Evolutionary conservation across 2,797 vertebrate species (phyloP), one percentile per base, ranked within the genome.

Genomic region (Esox masquinongy): DNA sequence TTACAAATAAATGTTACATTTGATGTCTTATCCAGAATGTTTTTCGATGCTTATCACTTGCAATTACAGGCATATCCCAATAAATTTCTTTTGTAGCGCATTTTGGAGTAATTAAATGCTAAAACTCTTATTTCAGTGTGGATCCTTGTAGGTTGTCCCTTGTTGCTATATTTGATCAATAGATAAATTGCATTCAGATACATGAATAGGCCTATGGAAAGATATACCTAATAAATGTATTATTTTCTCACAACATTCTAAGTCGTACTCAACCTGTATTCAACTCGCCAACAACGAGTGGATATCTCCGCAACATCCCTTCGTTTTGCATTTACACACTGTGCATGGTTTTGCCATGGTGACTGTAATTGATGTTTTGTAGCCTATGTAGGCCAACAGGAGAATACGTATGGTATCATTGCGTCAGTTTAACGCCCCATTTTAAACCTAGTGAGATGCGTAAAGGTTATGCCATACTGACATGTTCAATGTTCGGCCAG

Each of bases 401-500:
- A 50, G 49, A 7, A 61, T 61, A 12, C 7, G 24, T 61, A 17
- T 24, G 39, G 43, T 72, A 43, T 34, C 34, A 68, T 56, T 26
- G 63, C 68, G 26, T 14, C 59, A 56, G 56, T 34, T 47, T 69
- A 22, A 51, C 53, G 49, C 3, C 68, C 56, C 51, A 47, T 49
- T 39, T 16, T 7, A 24, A 74, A 68, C 51, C n/a, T 70, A 59
- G 11, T 77, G 49, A 34, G 50, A 29, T 74, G 68, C 43, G 63
- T 59, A 66, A 24, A 22, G 22, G 15, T 4, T 74, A 47, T 53
- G 26, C 31, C 11, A 74, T 73, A 73, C 59, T 75, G 72, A 77
- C 72, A 47, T 73, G 19, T 70, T 34, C 74, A 73, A 34, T 73
- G 29, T 78, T 85, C 72, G 80, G 70, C 16, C 69, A 74, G 66